Evolutionary conservation across 1,140 invertebrate genomes (phyloP).

Genomic region (Reticulitermes speratus): DNA sequence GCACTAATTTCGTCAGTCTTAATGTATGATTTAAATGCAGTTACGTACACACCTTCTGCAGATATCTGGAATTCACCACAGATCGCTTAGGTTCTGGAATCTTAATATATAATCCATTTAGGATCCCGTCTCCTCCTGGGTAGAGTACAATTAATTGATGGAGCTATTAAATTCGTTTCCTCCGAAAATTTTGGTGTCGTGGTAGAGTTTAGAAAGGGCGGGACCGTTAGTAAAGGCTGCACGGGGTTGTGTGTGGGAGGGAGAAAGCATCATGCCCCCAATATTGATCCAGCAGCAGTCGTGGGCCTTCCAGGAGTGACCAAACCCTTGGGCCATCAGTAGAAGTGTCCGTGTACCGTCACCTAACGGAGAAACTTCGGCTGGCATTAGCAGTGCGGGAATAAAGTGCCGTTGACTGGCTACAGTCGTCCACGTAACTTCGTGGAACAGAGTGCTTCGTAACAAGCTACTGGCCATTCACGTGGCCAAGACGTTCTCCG

Average conservation of each 20-base stretch:
- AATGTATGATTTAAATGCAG: not conserved
- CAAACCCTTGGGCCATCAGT: not conserved
- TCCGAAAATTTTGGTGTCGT: conserved; percentile 1
- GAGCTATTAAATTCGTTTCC: not conserved
- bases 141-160: not conserved
- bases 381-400: no score
- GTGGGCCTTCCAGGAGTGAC: not conserved
- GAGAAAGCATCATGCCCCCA: not conserved
- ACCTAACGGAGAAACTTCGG: no score
- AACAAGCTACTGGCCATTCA: no score
- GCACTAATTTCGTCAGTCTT: not conserved
- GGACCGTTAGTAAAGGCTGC: not conserved
- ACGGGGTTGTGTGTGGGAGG: not conserved
- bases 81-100: not conserved
- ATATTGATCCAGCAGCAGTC: not conserved
- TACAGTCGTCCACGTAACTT: no score
- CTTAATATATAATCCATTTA: not conserved
- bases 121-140: not conserved
- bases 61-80: not conserved
- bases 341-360: no score
- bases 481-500: no score
- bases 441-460: no score
- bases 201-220: conserved; percentile 13
- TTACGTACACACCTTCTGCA: not conserved
- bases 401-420: no score